phyloP scores from a whole-genome alignment of 2,888 invertebrate genomes.

The Embidobia sp. region DNA sequence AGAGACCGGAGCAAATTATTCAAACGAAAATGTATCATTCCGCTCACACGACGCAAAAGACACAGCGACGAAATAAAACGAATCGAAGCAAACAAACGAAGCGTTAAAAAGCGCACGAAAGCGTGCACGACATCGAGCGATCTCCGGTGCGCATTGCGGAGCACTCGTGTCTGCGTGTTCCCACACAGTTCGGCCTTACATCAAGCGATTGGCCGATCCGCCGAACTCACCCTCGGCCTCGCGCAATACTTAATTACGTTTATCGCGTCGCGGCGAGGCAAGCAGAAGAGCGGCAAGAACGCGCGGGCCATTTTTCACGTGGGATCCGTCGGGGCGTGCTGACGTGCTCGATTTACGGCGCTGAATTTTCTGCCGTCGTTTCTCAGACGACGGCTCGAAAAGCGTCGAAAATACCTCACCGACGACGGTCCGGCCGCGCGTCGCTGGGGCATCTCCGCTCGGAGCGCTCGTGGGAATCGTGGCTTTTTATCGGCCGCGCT shows the following conservation, averaged over 20 bases:
- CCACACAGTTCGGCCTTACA: neutral
- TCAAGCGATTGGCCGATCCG: constrained; percentile 11
- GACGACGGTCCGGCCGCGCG: constrained; percentile 67
- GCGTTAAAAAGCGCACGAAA: no score
- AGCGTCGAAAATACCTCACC: constrained; percentile 46
- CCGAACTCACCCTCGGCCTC: constrained; percentile 20
- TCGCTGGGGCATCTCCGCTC: constrained; percentile 69
- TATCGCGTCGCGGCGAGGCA: constrained; percentile 25
- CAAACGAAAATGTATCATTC: no score
- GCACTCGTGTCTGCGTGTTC: neutral
- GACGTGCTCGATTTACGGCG: constrained; percentile 51
- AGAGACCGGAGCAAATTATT: no score
- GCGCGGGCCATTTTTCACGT: constrained; percentile 43
- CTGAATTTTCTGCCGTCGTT: constrained; percentile 46
- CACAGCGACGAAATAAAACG: no score
- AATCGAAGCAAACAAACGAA: no score
- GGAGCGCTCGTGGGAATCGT: constrained; percentile 73
- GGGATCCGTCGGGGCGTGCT: constrained; percentile 28
- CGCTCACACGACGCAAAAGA: no score
- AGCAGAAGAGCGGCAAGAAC: constrained; percentile 14
- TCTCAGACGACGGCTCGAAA: constrained; percentile 31
- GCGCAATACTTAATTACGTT: constrained; percentile 46
- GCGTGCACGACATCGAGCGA: no score
- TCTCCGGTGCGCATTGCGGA: no score
- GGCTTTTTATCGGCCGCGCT: constrained; percentile 72